Conservation (phyloP, 2,113 vertebrate genomes). For the Antennarius striatus region DNA sequence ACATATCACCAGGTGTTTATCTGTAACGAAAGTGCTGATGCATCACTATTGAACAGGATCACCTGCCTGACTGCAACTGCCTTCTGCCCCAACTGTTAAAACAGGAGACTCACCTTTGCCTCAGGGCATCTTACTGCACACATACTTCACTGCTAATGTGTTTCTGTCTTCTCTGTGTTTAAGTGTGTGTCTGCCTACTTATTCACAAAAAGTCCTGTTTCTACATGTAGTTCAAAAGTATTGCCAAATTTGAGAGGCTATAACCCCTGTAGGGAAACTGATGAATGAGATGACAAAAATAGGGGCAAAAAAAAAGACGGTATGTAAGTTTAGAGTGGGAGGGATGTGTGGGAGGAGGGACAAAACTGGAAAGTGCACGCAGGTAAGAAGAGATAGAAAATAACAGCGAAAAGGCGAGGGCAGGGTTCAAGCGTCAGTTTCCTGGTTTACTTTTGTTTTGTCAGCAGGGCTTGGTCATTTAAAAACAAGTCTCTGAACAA, state of each 20-base stretch:
- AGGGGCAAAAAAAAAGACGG: neutral
- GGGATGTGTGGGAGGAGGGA: slow-evolving; percentile 43
- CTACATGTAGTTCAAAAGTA: neutral
- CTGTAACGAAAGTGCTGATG: slow-evolving; percentile 13
- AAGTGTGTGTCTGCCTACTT: too few species aligned
- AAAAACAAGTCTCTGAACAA: slow-evolving; percentile 34
- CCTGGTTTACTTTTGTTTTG: slow-evolving; percentile 57
- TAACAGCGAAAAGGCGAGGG: slow-evolving; percentile 6
- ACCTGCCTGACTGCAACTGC: slow-evolving; percentile 22
- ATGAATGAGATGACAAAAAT: neutral
- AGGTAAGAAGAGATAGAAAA: slow-evolving; percentile 29
- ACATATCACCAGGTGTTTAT: too few species aligned
- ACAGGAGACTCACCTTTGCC: slow-evolving; percentile 38
- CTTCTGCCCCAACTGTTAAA: slow-evolving; percentile 38
- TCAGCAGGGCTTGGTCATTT: slow-evolving; percentile 50
- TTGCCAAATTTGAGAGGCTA: slow-evolving; percentile 23
- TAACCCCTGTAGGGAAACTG: neutral
- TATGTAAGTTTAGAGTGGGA: slow-evolving; percentile 14
- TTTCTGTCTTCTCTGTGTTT: neutral
- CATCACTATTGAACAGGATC: slow-evolving; percentile 15
- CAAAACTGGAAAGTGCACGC: slow-evolving; percentile 15
- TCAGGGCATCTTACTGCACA: neutral
- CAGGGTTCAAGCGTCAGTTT: slow-evolving; percentile 61
- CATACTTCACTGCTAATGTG: neutral
- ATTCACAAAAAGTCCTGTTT: neutral